A percentile compares a stretch with the other conserved stretches of the same genome.
phyloP scores from a whole-genome alignment of 2,113 vertebrate species.

The Verasper variegatus region DNA sequence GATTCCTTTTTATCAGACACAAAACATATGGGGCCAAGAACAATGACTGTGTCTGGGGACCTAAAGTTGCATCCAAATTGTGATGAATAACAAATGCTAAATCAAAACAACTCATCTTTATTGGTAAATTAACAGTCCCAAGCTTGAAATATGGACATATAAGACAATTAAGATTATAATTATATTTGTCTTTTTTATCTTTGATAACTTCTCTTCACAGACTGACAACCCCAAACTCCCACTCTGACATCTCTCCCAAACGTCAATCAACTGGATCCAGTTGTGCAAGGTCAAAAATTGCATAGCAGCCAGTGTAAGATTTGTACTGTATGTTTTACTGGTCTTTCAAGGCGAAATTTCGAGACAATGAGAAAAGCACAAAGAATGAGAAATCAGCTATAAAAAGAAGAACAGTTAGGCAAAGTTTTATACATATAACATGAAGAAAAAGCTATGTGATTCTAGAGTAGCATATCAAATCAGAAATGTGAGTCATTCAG shows the following conservation, averaged over 20 bases:
- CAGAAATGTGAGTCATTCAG: conserved; percentile 43
- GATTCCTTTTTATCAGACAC: no score
- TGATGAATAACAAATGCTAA: no score
- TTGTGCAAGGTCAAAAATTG: neutral
- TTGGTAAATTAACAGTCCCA: no score
- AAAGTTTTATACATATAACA: conserved; percentile 39
- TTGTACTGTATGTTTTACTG: conserved; percentile 27
- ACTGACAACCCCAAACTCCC: no score
- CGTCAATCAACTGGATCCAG: neutral
- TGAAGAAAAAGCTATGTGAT: conserved; percentile 28
- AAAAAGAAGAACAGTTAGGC: conserved; percentile 15
- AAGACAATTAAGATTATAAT: no score
- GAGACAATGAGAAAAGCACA: conserved; percentile 39
- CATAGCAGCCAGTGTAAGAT: accelerated
- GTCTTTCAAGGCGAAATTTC: conserved; percentile 12
- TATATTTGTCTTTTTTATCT: no score
- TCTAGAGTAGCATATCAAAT: conserved; percentile 41
- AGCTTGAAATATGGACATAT: no score
- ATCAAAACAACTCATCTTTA: no score
- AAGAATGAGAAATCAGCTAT: conserved; percentile 29
- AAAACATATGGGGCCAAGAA: no score
- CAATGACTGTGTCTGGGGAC: no score
- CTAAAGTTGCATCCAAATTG: no score
- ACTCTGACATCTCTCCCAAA: neutral
- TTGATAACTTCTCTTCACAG: no score